Conservation (phyloP, 2,797 vertebrate species). For the Microchirus variegatus region DNA sequence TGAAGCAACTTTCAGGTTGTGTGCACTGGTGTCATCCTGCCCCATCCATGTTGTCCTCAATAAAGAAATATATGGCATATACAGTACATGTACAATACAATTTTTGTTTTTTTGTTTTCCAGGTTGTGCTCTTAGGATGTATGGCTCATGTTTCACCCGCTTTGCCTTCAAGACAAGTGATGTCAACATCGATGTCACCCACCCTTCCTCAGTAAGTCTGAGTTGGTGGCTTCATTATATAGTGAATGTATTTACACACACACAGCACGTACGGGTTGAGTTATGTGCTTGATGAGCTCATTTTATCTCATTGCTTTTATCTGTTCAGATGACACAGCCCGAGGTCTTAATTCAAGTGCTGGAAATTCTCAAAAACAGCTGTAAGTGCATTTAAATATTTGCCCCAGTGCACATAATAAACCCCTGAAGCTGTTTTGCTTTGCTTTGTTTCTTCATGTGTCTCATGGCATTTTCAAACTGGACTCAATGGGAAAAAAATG, state of each 20-base stretch:
- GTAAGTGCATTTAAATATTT: constrained; percentile 74
- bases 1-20: constrained; percentile 88
- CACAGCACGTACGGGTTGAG: neutral
- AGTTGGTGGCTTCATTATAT: neutral
- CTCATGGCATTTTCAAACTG: neutral
- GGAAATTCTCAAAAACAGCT: constrained; percentile 91
- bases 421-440: neutral
- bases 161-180: constrained; percentile 97
- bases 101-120: constrained; percentile 37
- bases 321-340: constrained; percentile 92
- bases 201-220: constrained; percentile 88
- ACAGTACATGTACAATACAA: neutral
- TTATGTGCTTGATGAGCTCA: neutral
- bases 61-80: too few species aligned
- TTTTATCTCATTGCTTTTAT: neutral
- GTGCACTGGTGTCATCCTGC: neutral
- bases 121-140: constrained; percentile 94
- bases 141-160: constrained; percentile 93
- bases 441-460: neutral
- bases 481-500: neutral
- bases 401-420: neutral
- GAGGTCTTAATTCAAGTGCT: constrained; percentile 97
- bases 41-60: neutral
- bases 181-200: constrained; percentile 93
- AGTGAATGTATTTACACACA: neutral